Evolutionary conservation across 2,797 vertebrate species (phyloP).

Genomic region (Phrynocephalus guinanensis): DNA sequence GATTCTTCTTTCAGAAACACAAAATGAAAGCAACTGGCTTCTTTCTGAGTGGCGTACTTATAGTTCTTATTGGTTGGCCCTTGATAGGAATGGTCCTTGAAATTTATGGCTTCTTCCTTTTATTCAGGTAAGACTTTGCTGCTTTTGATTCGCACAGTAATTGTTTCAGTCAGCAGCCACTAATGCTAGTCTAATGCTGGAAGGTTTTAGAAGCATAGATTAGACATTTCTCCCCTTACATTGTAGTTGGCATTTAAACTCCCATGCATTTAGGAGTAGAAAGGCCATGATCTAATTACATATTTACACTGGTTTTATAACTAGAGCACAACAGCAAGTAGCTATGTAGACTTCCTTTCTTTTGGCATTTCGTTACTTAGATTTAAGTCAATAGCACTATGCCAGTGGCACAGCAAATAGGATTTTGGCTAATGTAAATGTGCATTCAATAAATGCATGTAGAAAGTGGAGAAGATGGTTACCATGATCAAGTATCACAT

Average conservation of each 20-base stretch:
- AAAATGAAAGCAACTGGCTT: conserved; percentile 97
- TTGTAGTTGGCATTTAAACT: no score
- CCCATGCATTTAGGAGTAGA: no score
- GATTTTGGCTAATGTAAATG: no score
- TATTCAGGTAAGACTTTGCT: conserved; percentile 88
- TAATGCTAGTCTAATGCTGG: background rate
- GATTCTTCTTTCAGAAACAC: conserved; percentile 99
- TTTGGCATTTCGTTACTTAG: no score
- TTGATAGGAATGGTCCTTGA: conserved; percentile 95
- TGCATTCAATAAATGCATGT: background rate
- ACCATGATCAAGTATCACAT: background rate
- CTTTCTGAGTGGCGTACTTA: conserved; percentile 94
- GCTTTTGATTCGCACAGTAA: conserved; percentile 4
- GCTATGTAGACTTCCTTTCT: no score
- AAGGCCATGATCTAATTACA: no score
- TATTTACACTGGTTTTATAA: no score
- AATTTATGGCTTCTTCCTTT: conserved; percentile 95
- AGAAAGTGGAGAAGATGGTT: background rate
- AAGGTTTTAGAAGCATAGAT: background rate
- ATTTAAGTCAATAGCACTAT: no score
- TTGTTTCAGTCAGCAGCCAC: accelerated
- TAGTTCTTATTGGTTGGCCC: conserved; percentile 97
- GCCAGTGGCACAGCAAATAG: no score
- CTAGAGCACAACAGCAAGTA: no score
- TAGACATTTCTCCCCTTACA: no score